Conservation (phyloP, 2,113 vertebrate genomes). For the Stegastes partitus region DNA sequence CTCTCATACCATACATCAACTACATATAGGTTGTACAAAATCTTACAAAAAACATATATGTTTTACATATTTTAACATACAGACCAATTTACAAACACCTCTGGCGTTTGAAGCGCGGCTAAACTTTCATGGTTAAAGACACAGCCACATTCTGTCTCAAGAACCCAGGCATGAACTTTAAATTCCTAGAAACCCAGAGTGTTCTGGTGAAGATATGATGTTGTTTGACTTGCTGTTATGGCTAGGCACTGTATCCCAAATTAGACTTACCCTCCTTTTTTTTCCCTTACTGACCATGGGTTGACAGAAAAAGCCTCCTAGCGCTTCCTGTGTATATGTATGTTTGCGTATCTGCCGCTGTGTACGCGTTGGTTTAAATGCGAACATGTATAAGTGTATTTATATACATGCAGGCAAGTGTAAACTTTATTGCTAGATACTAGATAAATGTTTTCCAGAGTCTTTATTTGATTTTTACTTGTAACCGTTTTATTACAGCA, state of each 20-base stretch:
- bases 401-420: constrained; percentile 10
- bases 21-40: constrained; percentile 27
- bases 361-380: constrained; percentile 9
- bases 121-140: background rate
- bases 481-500: constrained; percentile 33
- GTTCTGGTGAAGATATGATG: constrained; percentile 56
- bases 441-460: constrained; percentile 15
- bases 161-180: constrained; percentile 44
- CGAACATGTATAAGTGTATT: constrained; percentile 33
- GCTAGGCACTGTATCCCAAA: constrained; percentile 62
- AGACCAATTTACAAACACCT: background rate
- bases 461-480: constrained; percentile 22
- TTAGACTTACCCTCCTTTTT: constrained; percentile 58
- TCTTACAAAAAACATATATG: constrained; percentile 36
- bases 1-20: constrained; percentile 39
- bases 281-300: constrained; percentile 56
- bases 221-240: constrained; percentile 70
- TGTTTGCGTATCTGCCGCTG: constrained; percentile 37
- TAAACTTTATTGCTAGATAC: constrained; percentile 23
- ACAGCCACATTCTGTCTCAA: constrained; percentile 16
- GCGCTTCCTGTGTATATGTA: constrained; percentile 16
- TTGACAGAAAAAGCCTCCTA: constrained; percentile 64
- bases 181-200: constrained; percentile 59
- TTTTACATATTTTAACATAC: constrained; percentile 14
- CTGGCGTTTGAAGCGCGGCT: background rate